Percentiles rank a stretch among this genome's conserved stretches.
Conservation (phyloP, 2,888 invertebrate genomes). For the Rhagonycha lutea region DNA sequence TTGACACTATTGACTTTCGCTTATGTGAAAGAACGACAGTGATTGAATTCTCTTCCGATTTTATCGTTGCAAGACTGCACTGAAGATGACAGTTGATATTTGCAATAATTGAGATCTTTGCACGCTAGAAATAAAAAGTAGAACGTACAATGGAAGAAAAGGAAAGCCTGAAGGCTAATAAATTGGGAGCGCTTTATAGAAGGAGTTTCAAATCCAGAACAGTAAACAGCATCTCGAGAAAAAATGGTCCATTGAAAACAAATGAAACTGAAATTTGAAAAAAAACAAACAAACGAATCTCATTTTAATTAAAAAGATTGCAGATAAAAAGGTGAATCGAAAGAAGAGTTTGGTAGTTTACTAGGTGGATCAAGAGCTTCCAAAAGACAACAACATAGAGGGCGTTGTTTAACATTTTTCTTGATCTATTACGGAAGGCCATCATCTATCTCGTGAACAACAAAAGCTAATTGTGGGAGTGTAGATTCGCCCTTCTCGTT, state of each 20-base stretch:
- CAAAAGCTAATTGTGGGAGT: conserved; percentile 17
- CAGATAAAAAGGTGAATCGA: neutral
- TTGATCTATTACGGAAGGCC: neutral
- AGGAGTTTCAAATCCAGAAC: neutral
- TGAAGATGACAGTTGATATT: neutral
- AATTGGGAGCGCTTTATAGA: neutral
- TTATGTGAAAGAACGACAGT: neutral
- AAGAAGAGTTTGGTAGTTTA: neutral
- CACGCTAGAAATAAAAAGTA: neutral
- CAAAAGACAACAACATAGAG: neutral
- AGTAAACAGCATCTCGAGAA: neutral
- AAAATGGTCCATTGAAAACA: neutral
- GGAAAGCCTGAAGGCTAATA: neutral
- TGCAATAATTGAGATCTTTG: neutral
- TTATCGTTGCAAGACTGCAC: neutral
- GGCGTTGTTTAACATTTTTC: neutral
- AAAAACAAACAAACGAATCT: neutral
- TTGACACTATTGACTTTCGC: neutral
- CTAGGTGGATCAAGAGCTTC: neutral
- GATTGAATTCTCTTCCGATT: neutral
- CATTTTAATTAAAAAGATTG: neutral
- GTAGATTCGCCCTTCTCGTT: neutral
- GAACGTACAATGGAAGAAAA: neutral
- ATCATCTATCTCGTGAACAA: conserved; percentile 5
- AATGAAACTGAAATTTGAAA: neutral